Evolutionary conservation across 2,797 vertebrate genomes (phyloP), one percentile per base, ranked within the genome.

Genomic region (Lepilemur ruficaudatus): DNA sequence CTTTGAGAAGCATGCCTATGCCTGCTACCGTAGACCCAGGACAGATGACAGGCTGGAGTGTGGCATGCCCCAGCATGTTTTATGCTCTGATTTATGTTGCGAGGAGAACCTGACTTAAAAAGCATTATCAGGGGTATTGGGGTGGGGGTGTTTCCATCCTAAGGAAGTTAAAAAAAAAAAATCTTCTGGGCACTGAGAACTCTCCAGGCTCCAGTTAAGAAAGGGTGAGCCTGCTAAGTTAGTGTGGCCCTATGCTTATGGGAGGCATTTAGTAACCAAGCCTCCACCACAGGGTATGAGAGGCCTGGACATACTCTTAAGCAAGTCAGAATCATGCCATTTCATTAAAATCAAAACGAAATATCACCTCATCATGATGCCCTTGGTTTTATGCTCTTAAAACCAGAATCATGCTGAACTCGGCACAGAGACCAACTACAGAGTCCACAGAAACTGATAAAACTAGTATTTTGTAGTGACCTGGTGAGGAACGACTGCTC

Each of bases 401-500:
- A 98, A 90, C 32, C 88, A 91, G 85, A 94, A 91, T 93, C 95
- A 30, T 78, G 89, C 92, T 91, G 94, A 95, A 97, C 70, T 35
- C 17, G 1, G 93, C 94, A 96, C 95, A 84, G 18, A 50, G 59
- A 70, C 7, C 2, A 0, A 2, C 78, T 8, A 93, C 11, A 38
- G 85, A 80, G 91, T 25, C 86, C 1, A 32, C 18, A 90, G 92
- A 93, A 98, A 97, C 23, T 50, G 97, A 95, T 87, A 87, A 72
- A 50, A 55, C 57, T 65, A 90, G 94, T 72, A 63, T 63, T 98
- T 76, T 83, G 30, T 73, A 97, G 85, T 18, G 91, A 98, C 96
- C 97, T 94, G 94, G 90, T 96, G 94, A 97, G 95, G 98, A 94
- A 89, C 57, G 93, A 96, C 73, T 94, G 97, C 98, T 97, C 97